Conservation (phyloP, 64 coral and sea anemone species). For the Pocillopora verrucosa region DNA sequence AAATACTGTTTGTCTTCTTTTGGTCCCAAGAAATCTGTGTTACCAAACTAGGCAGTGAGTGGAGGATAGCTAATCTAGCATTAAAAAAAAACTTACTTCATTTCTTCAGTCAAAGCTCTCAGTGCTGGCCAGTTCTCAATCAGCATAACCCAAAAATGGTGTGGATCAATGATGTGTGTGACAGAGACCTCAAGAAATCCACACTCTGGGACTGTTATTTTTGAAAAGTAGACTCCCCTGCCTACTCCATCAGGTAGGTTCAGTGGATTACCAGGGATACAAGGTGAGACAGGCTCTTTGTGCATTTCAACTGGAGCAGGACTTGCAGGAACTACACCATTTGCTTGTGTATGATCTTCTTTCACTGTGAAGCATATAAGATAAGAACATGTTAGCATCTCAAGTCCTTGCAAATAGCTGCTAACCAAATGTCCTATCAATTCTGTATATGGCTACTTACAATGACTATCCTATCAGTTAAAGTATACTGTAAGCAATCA, state of each 20-base stretch:
- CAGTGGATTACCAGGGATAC: conserved; percentile 30
- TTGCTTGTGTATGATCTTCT: not conserved
- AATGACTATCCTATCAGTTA: too few species aligned
- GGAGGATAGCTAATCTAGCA: not conserved
- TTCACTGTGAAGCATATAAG: not conserved
- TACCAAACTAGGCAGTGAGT: not conserved
- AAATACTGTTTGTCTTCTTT: too few species aligned
- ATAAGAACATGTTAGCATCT: not conserved
- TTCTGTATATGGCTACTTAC: too few species aligned
- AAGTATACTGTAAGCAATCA: too few species aligned
- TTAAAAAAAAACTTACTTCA: conserved; percentile 46
- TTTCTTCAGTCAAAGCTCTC: conserved; percentile 71
- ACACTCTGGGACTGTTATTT: conserved; percentile 63
- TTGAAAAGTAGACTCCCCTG: conserved; percentile 70
- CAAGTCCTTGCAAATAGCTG: too few species aligned
- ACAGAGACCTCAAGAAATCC: conserved; percentile 77
- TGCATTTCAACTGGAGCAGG: not conserved
- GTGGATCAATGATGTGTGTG: conserved; percentile 74
- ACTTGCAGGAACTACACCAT: not conserved
- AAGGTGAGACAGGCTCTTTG: not conserved
- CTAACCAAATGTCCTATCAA: too few species aligned
- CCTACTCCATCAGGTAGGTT: conserved; percentile 83
- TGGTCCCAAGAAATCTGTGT: not conserved
- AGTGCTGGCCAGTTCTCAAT: conserved; percentile 74
- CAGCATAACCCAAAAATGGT: conserved; percentile 88